Evolutionary conservation across 1,140 invertebrate genomes (phyloP).

Genomic region (Eriosoma lanigerum): DNA sequence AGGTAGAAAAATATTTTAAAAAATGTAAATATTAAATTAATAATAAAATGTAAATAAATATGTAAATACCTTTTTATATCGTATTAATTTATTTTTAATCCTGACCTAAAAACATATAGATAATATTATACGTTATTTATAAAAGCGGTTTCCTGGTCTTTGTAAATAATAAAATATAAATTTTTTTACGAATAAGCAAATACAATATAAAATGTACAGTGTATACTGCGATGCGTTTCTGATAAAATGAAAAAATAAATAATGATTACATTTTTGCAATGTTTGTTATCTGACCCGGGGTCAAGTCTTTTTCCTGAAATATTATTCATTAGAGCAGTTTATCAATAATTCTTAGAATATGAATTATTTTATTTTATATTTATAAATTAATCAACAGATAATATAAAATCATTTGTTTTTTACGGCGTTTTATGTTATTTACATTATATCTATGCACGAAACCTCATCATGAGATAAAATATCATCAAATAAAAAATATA

Average conservation of each 20-base stretch:
- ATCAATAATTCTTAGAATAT: not conserved
- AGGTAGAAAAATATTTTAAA: not conserved
- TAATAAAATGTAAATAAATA: not conserved
- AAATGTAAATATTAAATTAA: not conserved
- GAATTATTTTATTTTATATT: no score
- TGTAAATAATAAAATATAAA: not conserved
- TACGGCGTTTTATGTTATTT: no score
- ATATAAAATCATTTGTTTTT: no score
- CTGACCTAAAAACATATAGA: slow-evolving; percentile 33
- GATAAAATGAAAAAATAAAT: no score
- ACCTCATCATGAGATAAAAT: no score
- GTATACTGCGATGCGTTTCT: not conserved
- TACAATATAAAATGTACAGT: not conserved
- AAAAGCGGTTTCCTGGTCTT: not conserved
- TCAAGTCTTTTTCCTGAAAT: slow-evolving; percentile 37
- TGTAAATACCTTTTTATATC: not conserved
- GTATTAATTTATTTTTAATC: not conserved
- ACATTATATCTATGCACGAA: no score
- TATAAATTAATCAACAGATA: no score
- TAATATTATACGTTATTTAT: not conserved
- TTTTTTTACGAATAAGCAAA: not conserved
- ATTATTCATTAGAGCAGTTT: not conserved
- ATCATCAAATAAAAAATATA: no score
- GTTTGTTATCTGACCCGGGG: not conserved
- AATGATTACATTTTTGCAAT: no score